phyloP scores from a whole-genome alignment of 2,888 invertebrate genomes.

The Spilarctia lutea region DNA sequence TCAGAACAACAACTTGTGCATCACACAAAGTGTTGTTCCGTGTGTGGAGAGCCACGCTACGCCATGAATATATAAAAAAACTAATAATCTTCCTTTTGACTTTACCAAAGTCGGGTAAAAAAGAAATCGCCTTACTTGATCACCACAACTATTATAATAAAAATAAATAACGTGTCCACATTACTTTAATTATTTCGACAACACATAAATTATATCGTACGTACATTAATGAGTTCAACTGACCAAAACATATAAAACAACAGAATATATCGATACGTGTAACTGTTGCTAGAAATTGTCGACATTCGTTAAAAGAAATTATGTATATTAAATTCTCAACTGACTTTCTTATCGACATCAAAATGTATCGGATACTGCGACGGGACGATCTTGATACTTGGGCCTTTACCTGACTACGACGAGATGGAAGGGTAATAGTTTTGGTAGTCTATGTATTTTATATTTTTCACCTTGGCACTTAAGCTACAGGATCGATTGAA shows the following conservation, averaged over 20 bases:
- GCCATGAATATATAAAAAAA: too few relatives aligned
- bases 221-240: conserved; percentile 1
- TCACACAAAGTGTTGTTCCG: too few relatives aligned
- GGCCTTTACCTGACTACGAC: too few relatives aligned
- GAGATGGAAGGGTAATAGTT: too few relatives aligned
- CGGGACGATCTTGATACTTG: conserved; percentile 64
- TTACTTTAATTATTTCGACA: background rate
- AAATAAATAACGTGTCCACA: background rate
- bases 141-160: background rate
- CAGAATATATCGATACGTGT: conserved; percentile 31
- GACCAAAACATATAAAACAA: conserved; percentile 29
- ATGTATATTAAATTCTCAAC: conserved; percentile 82
- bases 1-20: too few relatives aligned
- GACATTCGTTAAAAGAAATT: conserved; percentile 78
- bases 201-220: background rate
- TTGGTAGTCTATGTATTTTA: too few relatives aligned
- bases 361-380: conserved; percentile 66
- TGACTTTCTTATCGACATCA: conserved; percentile 84
- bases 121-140: background rate
- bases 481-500: too few relatives aligned
- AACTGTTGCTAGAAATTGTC: conserved; percentile 22
- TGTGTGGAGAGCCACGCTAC: too few relatives aligned
- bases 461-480: too few relatives aligned
- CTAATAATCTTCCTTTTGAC: too few relatives aligned
- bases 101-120: background rate